Evolutionary conservation across 2,113 vertebrate genomes (phyloP), one percentile per base, ranked within the genome.

Genomic region (Tachysurus fulvidraco): DNA sequence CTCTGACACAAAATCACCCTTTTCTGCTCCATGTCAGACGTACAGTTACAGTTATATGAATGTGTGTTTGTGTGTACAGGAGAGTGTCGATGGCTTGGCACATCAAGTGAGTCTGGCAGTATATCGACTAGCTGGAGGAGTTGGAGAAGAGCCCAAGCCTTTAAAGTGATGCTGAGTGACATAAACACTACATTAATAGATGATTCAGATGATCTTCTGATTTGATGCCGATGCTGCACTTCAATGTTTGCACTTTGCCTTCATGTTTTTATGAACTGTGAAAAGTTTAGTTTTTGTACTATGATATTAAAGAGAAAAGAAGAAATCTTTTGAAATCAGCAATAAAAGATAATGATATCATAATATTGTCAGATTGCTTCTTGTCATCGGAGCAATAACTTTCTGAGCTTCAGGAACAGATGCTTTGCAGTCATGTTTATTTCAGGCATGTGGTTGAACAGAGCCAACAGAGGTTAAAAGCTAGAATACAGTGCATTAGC

Each of bases 51-150:
- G 14, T 46, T 6, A 71, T 69, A 2, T 19, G 23, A 57, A 4
- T 30, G 13, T 82, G 28, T 11, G 17, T 87, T 10, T n/a, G 5
- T 84, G 46, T 1, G 46, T 55, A 60, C 92, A 99, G 98, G 97
- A 96, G 90, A 96, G 91, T 44, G 95, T 97, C 0, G 97, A 99
- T 71, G 92, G 89, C 81, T 95, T 99, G 0, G 97, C 97, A 60
- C 93, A 96, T 71, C 96, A 97, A 93, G 97, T 99, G 62, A 97
- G 97, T 92, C 90, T 98, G 82, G 96, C 94, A 19, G 98, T 99
- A 17, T 95, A 96, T 89, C 93, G 93, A 28, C 93, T 97, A 0
- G 97, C 98, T 55, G 97, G 97, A 52, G 98, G 98, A 86, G 93
- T 94, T 17, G 97, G 97, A 90, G 96, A 94, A 46, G 93, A 95